phyloP scores from a whole-genome alignment of 2,113 vertebrate genomes.

The Thunnus maccoyii region DNA sequence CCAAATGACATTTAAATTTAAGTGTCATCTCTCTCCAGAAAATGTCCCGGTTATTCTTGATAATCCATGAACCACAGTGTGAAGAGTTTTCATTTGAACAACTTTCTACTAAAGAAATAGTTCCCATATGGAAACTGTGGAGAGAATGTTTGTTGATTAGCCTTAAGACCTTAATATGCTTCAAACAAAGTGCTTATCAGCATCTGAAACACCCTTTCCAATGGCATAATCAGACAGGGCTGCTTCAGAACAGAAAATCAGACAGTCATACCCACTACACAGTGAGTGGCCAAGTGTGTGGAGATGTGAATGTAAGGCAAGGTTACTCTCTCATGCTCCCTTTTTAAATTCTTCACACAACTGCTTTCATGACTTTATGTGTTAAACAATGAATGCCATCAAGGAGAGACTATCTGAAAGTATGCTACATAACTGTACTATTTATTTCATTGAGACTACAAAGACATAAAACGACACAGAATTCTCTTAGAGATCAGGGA shows the following conservation, averaged over 20 bases:
- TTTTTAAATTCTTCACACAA: conserved; percentile 3
- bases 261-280: neutral
- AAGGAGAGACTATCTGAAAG: neutral
- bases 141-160: conserved; percentile 17
- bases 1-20: conserved; percentile 51
- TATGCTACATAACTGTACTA: neutral
- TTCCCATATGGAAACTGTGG: neutral
- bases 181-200: conserved; percentile 15
- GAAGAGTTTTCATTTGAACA: conserved; percentile 10
- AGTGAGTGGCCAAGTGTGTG: too few relatives aligned
- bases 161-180: neutral
- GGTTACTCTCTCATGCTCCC: neutral
- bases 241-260: conserved; percentile 1
- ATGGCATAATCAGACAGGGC: neutral
- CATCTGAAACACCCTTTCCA: conserved; percentile 1
- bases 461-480: neutral
- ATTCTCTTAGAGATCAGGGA: too few relatives aligned
- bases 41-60: neutral
- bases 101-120: neutral
- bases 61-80: conserved; percentile 1
- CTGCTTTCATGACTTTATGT: neutral
- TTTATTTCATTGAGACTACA: neutral
- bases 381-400: neutral
- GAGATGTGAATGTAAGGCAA: too few relatives aligned
- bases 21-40: conserved; percentile 6